Conservation (phyloP, 2,888 invertebrate genomes). For the Drosophila diplacantha region DNA sequence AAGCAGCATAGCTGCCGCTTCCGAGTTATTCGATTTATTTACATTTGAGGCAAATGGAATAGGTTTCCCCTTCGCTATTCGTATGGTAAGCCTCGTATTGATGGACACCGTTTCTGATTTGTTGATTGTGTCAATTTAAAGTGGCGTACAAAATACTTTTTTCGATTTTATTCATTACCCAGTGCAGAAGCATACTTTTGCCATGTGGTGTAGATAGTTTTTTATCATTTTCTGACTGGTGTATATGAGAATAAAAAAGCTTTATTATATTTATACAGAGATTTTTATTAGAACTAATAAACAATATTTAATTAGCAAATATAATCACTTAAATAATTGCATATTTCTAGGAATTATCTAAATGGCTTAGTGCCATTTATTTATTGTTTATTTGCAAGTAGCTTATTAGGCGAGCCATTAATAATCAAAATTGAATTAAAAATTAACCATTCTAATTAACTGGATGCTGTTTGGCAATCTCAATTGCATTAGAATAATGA, state of each 20-base stretch:
- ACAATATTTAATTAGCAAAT: neutral
- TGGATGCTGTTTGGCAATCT: constrained; percentile 6
- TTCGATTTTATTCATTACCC: constrained; percentile 54
- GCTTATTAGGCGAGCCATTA: neutral
- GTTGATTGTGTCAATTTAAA: constrained; percentile 60
- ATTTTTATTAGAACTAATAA: neutral
- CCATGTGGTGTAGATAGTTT: constrained; percentile 35
- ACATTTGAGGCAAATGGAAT: constrained; percentile 13
- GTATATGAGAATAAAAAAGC: neutral
- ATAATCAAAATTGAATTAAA: constrained; percentile 14
- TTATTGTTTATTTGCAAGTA: neutral
- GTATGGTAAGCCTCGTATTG: constrained; percentile 44
- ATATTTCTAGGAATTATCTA: neutral
- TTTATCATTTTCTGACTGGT: neutral
- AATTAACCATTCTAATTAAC: constrained; percentile 5
- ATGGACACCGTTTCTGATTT: constrained; percentile 60
- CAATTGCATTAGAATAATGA: constrained; percentile 26
- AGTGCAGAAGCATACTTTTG: constrained; percentile 27
- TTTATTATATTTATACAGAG: constrained; percentile 24
- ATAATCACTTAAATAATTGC: neutral
- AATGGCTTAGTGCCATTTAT: neutral
- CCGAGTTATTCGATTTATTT: constrained; percentile 18
- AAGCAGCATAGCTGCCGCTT: constrained; percentile 23
- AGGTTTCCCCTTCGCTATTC: constrained; percentile 10
- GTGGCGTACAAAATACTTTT: constrained; percentile 49